Percentiles rank a stretch among this genome's conserved stretches.
Evolutionary conservation across 2,797 vertebrate genomes (phyloP).

Genomic region (Argentina silus): DNA sequence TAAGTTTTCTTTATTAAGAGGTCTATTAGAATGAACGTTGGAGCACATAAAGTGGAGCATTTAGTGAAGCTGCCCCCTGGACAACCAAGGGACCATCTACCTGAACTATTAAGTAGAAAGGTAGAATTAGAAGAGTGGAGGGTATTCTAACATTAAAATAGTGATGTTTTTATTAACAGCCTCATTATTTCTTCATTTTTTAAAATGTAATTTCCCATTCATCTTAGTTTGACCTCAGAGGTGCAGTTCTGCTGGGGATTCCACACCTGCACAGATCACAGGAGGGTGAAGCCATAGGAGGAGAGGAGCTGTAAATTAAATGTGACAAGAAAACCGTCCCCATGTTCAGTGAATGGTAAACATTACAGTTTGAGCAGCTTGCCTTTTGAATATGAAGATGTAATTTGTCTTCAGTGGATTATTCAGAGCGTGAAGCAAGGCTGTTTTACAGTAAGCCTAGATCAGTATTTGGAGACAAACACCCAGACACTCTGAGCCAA

Average conservation of each 20-base stretch:
- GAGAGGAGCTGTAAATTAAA: no score
- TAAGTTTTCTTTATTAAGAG: background rate
- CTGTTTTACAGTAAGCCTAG: background rate
- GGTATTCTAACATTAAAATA: background rate
- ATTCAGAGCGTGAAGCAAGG: background rate
- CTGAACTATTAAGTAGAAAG: background rate
- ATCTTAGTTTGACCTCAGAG: no score
- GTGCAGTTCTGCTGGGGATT: no score
- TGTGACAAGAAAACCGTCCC: no score
- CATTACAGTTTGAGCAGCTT: background rate
- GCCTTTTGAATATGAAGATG: constrained; percentile 6
- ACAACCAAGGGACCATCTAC: background rate
- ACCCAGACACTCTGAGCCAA: background rate
- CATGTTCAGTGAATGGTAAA: background rate
- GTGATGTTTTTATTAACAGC: background rate
- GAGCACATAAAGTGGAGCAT: background rate
- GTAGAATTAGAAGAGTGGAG: background rate
- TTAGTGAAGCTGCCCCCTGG: background rate
- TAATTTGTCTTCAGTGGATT: constrained; percentile 3
- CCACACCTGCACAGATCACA: no score
- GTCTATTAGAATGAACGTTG: constrained; percentile 2
- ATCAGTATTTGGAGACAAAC: background rate
- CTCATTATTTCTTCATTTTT: no score
- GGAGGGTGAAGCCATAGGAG: no score
- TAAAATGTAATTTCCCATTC: no score